A percentile compares a stretch with the other conserved stretches of the same genome.
These are phyloP conservation scores for Taxidea taxus DNA, from an alignment of 2,113 vertebrate genomes.

Conservation along the genomic window DNA sequence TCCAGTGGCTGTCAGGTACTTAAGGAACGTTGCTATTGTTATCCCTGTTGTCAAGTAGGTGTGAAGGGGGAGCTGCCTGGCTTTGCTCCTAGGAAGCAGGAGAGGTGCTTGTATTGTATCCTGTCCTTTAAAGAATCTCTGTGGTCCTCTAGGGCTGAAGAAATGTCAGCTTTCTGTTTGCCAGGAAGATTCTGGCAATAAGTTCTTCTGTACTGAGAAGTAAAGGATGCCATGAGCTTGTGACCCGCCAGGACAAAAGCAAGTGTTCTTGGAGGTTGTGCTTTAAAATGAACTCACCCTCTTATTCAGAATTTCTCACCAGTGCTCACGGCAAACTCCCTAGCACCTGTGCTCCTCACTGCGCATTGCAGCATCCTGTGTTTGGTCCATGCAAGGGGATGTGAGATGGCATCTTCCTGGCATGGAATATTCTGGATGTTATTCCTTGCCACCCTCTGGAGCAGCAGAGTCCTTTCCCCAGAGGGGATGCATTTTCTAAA, in stretches of 20 bases:
- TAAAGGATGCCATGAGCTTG: neutral
- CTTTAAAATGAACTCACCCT: neutral
- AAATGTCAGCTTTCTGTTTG: neutral
- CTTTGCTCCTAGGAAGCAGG: neutral
- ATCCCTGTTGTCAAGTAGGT: neutral
- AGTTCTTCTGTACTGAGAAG: neutral
- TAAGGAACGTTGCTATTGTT: neutral
- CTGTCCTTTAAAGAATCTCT: neutral
- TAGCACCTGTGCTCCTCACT: neutral
- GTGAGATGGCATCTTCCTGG: neutral
- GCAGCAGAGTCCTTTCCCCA: neutral
- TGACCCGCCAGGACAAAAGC: neutral
- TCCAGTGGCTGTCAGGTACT: neutral
- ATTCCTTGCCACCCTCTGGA: neutral
- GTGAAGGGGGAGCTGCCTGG: neutral
- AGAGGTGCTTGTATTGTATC: neutral
- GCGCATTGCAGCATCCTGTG: too few relatives aligned
- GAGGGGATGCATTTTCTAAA: neutral
- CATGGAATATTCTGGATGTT: neutral
- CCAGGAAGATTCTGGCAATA: neutral
- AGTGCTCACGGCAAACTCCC: neutral
- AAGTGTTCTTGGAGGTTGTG: neutral
- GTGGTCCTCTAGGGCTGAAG: neutral
- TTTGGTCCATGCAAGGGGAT: neutral
- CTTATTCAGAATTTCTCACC: neutral